Base-by-base conservation (phyloP, 30 jellyfish, hydroid and myxozoan species). In the Turritopsis rubra region DNA sequence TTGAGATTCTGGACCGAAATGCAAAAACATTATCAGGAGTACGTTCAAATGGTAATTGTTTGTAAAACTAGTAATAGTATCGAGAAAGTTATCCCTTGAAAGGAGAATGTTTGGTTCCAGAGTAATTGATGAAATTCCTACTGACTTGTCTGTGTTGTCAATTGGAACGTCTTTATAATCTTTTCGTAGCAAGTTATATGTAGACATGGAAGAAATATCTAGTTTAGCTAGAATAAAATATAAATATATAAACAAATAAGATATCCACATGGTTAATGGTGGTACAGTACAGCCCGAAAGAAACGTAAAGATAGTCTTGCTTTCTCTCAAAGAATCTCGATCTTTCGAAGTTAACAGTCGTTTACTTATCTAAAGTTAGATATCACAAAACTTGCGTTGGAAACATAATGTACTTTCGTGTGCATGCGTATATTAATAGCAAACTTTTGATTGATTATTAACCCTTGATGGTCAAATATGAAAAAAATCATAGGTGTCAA, bases 111-210 rank as follows among this genome's bases (percentile, higher is more conserved):
- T 66, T 7, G 90, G 82, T 5, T 87, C 72, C n/a, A 78, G 21
- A 1, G 91, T 88, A 22, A 86, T 72, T 29, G 97, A 89, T 1
- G 98, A 88, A 25, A 93, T 81, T 7, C 96, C 96, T 29, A 87
- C 30, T 41, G 60, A 41, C 60, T 41, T 41, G 60, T 41, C 13
- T 41, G 60, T 13, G 60, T 13, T 5, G 5, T 41, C 9, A 13
- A 41, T 3, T 22, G 25, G 27, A 52, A 28, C 84, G 23, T 21
- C 27, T 86, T 93, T 93, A 80, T 66, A 83, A 74, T 93, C 98
- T 83, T 88, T 93, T 18, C 98, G 96, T 21, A 93, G 89, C 26
- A 88, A 70, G 84, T 88, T 94, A 1, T 28, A 53, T 0, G 85
- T 75, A 1, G 85, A 52, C 86, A 93, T 81, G 27, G 68, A 41